Evolutionary conservation across 1,140 invertebrate genomes (phyloP).

Genomic region (Anastrepha ludens): DNA sequence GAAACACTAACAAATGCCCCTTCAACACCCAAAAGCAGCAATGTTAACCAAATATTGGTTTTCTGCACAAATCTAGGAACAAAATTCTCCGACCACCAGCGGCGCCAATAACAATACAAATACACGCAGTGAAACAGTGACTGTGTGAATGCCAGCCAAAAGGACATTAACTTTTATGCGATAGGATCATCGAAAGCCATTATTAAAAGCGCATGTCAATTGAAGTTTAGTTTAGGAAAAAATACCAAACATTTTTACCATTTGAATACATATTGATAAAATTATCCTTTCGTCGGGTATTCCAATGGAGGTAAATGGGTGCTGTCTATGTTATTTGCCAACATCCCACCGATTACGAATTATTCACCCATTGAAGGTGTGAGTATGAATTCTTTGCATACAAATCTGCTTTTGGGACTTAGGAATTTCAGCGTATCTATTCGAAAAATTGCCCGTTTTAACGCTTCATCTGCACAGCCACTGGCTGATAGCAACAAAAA

Average conservation of each 20-base stretch:
- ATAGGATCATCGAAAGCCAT: slow-evolving; percentile 47
- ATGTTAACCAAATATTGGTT: slow-evolving; percentile 14
- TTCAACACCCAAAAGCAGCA: not conserved
- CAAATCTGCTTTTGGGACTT: slow-evolving; percentile 8
- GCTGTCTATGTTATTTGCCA: not conserved
- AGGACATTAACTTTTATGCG: slow-evolving; percentile 53
- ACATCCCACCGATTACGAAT: not conserved
- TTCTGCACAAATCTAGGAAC: not conserved
- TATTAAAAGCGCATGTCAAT: slow-evolving; percentile 51
- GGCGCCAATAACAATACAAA: not conserved
- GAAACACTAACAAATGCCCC: not conserved
- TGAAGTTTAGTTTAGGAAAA: slow-evolving; percentile 9
- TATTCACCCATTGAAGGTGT: not conserved
- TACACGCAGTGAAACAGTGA: not conserved
- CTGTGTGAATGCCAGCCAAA: slow-evolving; percentile 22
- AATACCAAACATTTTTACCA: slow-evolving; percentile 23
- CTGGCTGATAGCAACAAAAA: not conserved
- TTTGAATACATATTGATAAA: slow-evolving; percentile 51
- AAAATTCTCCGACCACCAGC: slow-evolving; percentile 1
- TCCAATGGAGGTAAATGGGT: not conserved
- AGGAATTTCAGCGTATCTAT: slow-evolving; percentile 10
- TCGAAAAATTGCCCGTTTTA: slow-evolving; percentile 29
- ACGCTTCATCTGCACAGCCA: not conserved
- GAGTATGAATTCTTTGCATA: not conserved
- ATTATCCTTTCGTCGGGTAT: slow-evolving; percentile 17